These are phyloP conservation scores for Nephrotoma appendiculata DNA, from an alignment of 2,888 invertebrate genomes.

Conservation along the genomic window DNA sequence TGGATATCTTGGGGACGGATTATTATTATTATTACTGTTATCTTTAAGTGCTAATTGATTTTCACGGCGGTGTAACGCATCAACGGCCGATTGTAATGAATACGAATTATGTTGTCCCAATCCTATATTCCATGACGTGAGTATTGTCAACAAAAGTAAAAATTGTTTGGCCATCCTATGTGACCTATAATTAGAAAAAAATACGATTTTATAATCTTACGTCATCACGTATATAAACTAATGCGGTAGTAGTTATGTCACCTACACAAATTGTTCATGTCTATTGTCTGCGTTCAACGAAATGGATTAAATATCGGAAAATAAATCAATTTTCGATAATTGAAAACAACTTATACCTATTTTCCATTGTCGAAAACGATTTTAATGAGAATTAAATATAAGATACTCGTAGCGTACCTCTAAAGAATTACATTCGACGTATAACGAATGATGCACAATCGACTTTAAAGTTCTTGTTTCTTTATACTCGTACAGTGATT, in stretches of 20 bases:
- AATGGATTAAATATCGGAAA: not conserved
- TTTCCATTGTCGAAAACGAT: not conserved
- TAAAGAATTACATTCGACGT: not conserved
- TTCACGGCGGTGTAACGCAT: conserved; percentile 30
- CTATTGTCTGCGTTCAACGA: not conserved
- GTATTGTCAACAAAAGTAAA: conserved; percentile 14
- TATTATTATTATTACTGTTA: conserved; percentile 10
- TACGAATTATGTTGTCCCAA: conserved; percentile 20
- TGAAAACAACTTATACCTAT: not conserved
- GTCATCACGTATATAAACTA: no score
- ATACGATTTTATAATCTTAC: no score
- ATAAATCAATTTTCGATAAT: not conserved
- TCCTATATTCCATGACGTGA: conserved; percentile 11
- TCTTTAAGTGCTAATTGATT: conserved; percentile 18
- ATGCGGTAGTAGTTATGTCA: no score
- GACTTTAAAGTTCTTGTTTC: not conserved
- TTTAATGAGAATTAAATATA: not conserved
- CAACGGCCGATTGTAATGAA: conserved; percentile 30
- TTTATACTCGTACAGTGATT: not conserved
- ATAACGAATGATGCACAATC: not conserved
- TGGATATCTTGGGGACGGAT: conserved; percentile 1
- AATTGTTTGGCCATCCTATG: conserved; percentile 14
- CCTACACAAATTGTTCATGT: no score
- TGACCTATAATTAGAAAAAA: not conserved
- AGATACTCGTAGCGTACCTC: not conserved